phyloP scores from a whole-genome alignment of 2,888 invertebrate species.

The Acanthoscelides obtectus region DNA sequence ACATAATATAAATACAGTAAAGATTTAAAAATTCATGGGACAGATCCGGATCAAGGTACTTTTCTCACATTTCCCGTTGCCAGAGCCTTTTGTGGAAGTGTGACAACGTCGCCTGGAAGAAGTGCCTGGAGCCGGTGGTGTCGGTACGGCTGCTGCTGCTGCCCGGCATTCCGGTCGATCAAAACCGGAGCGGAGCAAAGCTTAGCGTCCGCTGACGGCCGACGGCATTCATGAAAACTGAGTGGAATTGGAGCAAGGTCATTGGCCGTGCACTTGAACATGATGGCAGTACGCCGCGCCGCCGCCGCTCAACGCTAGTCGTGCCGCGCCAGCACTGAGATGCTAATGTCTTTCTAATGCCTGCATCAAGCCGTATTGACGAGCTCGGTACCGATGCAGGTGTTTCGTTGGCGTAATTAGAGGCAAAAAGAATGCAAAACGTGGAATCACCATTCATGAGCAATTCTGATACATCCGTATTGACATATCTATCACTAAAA shows the following conservation, averaged over 20 bases:
- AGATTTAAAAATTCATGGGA: too few species aligned
- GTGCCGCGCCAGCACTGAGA: neutral
- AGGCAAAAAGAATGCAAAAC: neutral
- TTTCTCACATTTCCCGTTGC: neutral
- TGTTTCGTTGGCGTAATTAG: neutral
- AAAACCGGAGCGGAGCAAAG: constrained; percentile 2
- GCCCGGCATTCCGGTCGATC: constrained; percentile 25
- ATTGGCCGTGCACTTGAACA: constrained; percentile 34
- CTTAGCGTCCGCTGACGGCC: constrained; percentile 20
- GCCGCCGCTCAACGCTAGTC: too few species aligned
- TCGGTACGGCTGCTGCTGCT: constrained; percentile 27
- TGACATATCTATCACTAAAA: too few species aligned
- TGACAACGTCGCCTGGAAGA: neutral
- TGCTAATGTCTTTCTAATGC: constrained; percentile 2
- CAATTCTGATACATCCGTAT: too few species aligned
- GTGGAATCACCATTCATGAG: too few species aligned
- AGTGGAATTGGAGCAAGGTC: constrained; percentile 41
- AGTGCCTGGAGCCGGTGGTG: neutral
- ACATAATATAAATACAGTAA: too few species aligned
- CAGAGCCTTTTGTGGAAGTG: neutral
- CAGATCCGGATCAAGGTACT: too few species aligned
- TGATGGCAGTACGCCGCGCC: constrained; percentile 9
- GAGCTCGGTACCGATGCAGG: neutral
- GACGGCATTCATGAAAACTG: constrained; percentile 2
- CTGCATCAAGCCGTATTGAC: neutral